Percentiles rank a stretch among this genome's conserved stretches.
Conservation (phyloP, 1,140 invertebrate genomes). For the Drosophila sproati region DNA sequence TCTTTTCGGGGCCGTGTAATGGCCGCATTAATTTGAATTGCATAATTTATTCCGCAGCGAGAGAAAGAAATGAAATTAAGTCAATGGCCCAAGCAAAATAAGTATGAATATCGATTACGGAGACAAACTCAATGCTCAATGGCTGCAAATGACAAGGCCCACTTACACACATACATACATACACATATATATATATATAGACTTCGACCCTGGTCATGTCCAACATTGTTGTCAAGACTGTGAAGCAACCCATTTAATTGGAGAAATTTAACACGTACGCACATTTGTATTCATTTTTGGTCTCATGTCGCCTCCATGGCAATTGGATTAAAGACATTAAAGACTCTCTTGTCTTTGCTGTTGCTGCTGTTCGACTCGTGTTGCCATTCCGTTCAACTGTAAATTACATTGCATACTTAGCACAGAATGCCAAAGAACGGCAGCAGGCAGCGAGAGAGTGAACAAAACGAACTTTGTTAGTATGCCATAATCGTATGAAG, state of each 20-base stretch:
- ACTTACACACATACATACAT: not conserved
- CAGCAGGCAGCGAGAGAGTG: not conserved
- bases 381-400: slow-evolving; percentile 64
- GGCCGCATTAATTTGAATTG: slow-evolving; percentile 80
- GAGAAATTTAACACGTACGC: slow-evolving; percentile 80
- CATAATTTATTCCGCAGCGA: slow-evolving; percentile 75
- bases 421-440: slow-evolving; percentile 17
- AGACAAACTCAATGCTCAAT: slow-evolving; percentile 33
- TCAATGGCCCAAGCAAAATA: slow-evolving; percentile 78
- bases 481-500: slow-evolving; percentile 81
- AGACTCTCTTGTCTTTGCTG: slow-evolving; percentile 45
- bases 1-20: slow-evolving; percentile 54
- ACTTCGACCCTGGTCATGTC: slow-evolving; percentile 23
- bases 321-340: slow-evolving; percentile 82
- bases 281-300: slow-evolving; percentile 81
- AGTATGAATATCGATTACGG: slow-evolving; percentile 77
- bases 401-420: slow-evolving; percentile 75
- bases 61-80: slow-evolving; percentile 72
- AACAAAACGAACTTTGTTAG: slow-evolving; percentile 65
- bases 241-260: slow-evolving; percentile 77
- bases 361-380: not conserved
- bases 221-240: slow-evolving; percentile 27
- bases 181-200: not conserved
- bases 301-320: slow-evolving; percentile 64
- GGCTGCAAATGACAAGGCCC: slow-evolving; percentile 47